phyloP scores from a whole-genome alignment of 2,888 invertebrate species.

The Agriopis marginaria region DNA sequence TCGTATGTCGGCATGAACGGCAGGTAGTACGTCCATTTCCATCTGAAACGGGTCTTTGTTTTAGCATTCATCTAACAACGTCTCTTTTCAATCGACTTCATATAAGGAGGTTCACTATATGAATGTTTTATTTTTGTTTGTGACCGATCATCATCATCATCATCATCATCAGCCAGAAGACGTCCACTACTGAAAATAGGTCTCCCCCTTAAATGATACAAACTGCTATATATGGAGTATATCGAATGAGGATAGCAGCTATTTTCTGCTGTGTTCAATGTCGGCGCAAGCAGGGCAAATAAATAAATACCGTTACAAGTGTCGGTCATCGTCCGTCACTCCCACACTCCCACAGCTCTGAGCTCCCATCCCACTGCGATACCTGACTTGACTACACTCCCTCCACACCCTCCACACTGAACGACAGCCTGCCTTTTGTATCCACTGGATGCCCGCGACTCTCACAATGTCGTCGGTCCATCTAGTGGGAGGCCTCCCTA shows the following conservation, averaged over 20 bases:
- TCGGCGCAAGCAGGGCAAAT: neutral
- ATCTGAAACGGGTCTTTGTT: constrained; percentile 68
- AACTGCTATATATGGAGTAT: neutral
- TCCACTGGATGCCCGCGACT: too few species aligned
- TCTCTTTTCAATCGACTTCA: too few species aligned
- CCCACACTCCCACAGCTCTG: neutral
- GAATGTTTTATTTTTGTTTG: too few species aligned
- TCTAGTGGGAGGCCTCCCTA: too few species aligned
- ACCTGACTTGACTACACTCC: neutral
- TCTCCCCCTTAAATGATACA: neutral
- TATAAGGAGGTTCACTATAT: too few species aligned
- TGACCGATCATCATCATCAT: too few species aligned
- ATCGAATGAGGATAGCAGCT: neutral
- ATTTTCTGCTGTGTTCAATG: neutral
- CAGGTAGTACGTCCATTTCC: constrained; percentile 89
- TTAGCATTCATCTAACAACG: too few species aligned
- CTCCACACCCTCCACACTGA: too few species aligned
- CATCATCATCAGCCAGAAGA: too few species aligned
- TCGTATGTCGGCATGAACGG: constrained; percentile 91
- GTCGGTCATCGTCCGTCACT: constrained; percentile 3
- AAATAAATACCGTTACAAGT: neutral
- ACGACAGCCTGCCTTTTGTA: too few species aligned
- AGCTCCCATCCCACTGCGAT: neutral
- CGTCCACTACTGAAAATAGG: too few species aligned
- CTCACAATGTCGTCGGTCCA: too few species aligned